A percentile compares a stretch with the other conserved stretches of the same genome.
phyloP scores from a whole-genome alignment of 2,888 invertebrate genomes.

The Zaprionus bogoriensis region DNA sequence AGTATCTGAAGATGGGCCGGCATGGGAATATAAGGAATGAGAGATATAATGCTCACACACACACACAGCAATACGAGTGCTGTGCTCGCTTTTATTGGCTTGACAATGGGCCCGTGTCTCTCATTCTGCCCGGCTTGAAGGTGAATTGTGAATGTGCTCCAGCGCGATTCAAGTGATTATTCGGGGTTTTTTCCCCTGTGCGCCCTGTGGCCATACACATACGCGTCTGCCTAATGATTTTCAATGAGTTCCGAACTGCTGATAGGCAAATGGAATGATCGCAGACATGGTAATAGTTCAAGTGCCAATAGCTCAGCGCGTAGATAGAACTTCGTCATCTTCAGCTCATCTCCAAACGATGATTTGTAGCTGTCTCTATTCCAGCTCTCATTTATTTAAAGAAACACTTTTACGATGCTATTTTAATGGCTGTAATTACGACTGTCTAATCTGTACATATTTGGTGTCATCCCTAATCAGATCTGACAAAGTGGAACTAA shows the following conservation, averaged over 20 bases:
- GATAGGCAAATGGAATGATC: constrained; percentile 36
- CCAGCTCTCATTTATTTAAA: neutral
- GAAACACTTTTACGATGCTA: neutral
- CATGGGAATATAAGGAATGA: constrained; percentile 5
- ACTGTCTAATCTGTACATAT: neutral
- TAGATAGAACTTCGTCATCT: constrained; percentile 15
- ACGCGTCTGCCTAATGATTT: constrained; percentile 53
- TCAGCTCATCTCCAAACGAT: constrained; percentile 6
- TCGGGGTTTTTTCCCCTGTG: neutral
- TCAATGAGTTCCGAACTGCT: constrained; percentile 58
- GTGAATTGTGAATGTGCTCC: constrained; percentile 46
- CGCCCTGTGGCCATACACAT: constrained; percentile 8
- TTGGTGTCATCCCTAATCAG: neutral
- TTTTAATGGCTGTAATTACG: neutral
- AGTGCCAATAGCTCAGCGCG: constrained; percentile 21
- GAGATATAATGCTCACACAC: too few relatives aligned
- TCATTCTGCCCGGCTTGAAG: constrained; percentile 27
- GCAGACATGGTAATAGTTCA: neutral
- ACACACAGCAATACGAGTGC: constrained; percentile 8
- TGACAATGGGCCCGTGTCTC: constrained; percentile 69
- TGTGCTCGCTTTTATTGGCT: constrained; percentile 62
- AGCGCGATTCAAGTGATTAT: constrained; percentile 34
- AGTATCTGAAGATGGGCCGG: constrained; percentile 42
- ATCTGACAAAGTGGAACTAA: neutral
- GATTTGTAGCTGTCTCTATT: neutral